Evolutionary conservation across 2,888 invertebrate genomes (phyloP).

Genomic region (Lasioglossum calceatum): DNA sequence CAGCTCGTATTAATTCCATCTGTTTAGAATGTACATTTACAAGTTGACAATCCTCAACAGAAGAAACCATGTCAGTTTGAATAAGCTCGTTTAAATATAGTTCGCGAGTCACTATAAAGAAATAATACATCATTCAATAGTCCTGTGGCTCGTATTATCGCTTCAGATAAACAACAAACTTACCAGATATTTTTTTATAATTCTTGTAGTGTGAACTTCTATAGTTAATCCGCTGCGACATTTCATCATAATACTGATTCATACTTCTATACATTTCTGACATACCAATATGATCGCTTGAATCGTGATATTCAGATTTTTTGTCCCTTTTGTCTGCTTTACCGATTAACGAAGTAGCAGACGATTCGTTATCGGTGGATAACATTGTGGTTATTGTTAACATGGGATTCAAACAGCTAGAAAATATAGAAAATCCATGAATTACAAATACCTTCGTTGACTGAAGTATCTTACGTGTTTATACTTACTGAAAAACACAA

Average conservation of each 20-base stretch:
- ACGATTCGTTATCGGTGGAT: conserved; percentile 86
- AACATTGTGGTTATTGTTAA: conserved; percentile 85
- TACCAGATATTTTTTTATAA: background rate
- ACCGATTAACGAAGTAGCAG: conserved; percentile 85
- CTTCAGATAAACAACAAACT: background rate
- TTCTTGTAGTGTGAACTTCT: background rate
- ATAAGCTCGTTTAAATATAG: conserved; percentile 86
- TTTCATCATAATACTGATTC: conserved; percentile 52
- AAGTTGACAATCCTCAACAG: accelerated
- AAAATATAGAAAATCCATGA: background rate
- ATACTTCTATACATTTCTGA: conserved; percentile 86
- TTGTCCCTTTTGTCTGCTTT: conserved; percentile 85
- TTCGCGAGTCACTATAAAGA: conserved; percentile 85
- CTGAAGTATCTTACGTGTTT: conserved; percentile 2
- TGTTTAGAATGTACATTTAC: conserved; percentile 74
- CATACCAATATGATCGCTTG: conserved; percentile 88
- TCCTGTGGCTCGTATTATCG: background rate
- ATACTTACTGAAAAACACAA: conserved; percentile 84
- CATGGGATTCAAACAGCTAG: conserved; percentile 85
- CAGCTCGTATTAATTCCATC: conserved; percentile 86
- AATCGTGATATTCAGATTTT: conserved; percentile 85
- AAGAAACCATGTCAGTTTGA: conserved; percentile 83
- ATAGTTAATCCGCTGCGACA: accelerated
- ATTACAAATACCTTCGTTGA: conserved; percentile 58
- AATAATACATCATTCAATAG: background rate